These are phyloP conservation scores for Acropternis orthonyx DNA, from an alignment of 2,797 vertebrate species.

Conservation along the genomic window DNA sequence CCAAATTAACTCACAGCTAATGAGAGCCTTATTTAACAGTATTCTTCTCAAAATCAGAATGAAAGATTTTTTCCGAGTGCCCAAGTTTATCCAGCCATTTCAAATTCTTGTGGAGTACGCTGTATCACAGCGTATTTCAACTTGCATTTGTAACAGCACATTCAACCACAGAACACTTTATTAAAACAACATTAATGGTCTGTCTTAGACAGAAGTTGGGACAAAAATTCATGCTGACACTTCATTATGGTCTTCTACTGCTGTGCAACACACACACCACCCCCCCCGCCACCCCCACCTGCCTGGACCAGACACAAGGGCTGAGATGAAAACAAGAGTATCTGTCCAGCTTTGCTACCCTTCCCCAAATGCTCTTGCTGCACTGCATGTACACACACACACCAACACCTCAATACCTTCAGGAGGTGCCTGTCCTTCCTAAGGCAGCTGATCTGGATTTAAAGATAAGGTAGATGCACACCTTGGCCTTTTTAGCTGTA, in stretches of 20 bases:
- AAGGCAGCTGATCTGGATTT: background rate
- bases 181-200: slow-evolving; percentile 14
- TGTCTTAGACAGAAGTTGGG: background rate
- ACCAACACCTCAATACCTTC: background rate
- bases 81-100: slow-evolving; percentile 51
- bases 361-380: background rate
- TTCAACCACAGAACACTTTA: slow-evolving; percentile 9
- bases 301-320: background rate
- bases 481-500: background rate
- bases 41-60: slow-evolving; percentile 22
- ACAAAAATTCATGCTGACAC: background rate
- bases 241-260: background rate
- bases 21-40: slow-evolving; percentile 60
- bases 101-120: slow-evolving; percentile 28
- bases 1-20: slow-evolving; percentile 71
- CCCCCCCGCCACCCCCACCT: no score
- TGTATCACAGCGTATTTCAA: slow-evolving; percentile 23
- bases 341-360: background rate
- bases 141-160: slow-evolving; percentile 29
- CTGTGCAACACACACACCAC: background rate
- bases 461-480: background rate
- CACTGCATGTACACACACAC: background rate
- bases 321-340: background rate
- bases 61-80: slow-evolving; percentile 37
- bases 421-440: background rate